These are phyloP conservation scores for Euura lappo DNA, from an alignment of 1,140 invertebrate species.

Conservation along the genomic window DNA sequence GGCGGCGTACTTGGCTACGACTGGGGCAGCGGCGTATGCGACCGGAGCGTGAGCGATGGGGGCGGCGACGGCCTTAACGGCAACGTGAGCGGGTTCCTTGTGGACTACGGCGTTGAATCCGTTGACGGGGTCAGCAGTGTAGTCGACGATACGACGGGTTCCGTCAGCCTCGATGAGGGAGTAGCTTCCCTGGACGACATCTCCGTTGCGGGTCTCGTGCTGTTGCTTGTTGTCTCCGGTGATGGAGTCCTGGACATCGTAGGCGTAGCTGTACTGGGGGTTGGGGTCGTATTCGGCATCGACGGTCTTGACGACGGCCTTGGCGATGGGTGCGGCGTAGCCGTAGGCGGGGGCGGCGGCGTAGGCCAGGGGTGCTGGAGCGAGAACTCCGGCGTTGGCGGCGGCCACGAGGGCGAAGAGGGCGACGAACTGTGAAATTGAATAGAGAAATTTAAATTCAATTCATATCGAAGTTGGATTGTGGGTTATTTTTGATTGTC, in stretches of 20 bases:
- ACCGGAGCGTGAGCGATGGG: too few species aligned
- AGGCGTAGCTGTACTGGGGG: conserved; percentile 71
- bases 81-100: conserved; percentile 33
- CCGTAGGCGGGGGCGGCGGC: conserved; percentile 25
- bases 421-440: conserved; percentile 52
- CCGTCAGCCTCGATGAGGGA: conserved; percentile 59
- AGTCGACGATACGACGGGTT: conserved; percentile 55
- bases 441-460: conserved; percentile 16
- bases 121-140: conserved; percentile 55
- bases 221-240: conserved; percentile 74
- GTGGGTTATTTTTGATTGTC: neutral
- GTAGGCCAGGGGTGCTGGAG: conserved; percentile 26
- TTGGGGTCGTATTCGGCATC: conserved; percentile 65
- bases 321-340: conserved; percentile 42
- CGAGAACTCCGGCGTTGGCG: too few species aligned
- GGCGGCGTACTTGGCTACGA: conserved; percentile 2
- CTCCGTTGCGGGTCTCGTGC: conserved; percentile 66
- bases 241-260: conserved; percentile 69
- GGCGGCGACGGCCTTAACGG: conserved; percentile 5
- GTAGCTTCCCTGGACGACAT: conserved; percentile 69
- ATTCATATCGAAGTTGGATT: too few species aligned
- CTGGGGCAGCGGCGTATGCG: neutral
- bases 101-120: conserved; percentile 56
- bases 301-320: conserved; percentile 47
- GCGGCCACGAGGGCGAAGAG: conserved; percentile 54